Base-by-base conservation (phyloP, 2,797 vertebrate species). In the Fistularia tabacaria region DNA sequence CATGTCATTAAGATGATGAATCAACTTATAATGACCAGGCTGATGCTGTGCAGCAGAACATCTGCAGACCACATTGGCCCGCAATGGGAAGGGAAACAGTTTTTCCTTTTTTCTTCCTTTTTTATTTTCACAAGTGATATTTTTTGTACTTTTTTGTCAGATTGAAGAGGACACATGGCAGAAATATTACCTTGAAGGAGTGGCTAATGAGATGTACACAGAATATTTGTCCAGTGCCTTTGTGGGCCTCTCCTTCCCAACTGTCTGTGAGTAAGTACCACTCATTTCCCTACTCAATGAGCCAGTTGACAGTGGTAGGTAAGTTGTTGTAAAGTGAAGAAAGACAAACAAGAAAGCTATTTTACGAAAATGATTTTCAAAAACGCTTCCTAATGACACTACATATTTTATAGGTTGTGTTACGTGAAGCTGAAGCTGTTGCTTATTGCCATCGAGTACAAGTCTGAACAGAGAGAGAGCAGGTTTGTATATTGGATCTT, bases 161-260 rank as follows among this genome's bases (percentile, higher is more conserved):
- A 99, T 99, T 77, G 97, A 99, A 78, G 97, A 99, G 87, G 97
- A 99, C 87, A 99, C 97, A 0, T 99, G 97, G 97, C 97, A 99
- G 88, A 99, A 99, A 80, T 99, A 99, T 86, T 99, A 99, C 83
- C 88, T 99, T 84, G 97, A 99, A 91, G 97, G 97, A 80, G 97
- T 99, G 80, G 90, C 97, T 80, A 99, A 99, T 91, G 97, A 99
- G 92, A 99, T 99, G 97, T 99, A 99, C 90, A 99, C 97, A 65
- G 97, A 99, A 88, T 99, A 99, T 88, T 91, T 99, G 88, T 99
- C 97, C 88, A 98, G 90, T 94, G 97, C 97, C 91, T 99, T 99
- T 88, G 94, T 98, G 80, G 97, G 97, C 88, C 93, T 99, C 86
- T 94, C 97, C 71, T 99, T 99, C 87, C 97, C 97, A 84, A 91